Base-by-base conservation (phyloP, 2,797 vertebrate genomes). In the Microtus obscurus region DNA sequence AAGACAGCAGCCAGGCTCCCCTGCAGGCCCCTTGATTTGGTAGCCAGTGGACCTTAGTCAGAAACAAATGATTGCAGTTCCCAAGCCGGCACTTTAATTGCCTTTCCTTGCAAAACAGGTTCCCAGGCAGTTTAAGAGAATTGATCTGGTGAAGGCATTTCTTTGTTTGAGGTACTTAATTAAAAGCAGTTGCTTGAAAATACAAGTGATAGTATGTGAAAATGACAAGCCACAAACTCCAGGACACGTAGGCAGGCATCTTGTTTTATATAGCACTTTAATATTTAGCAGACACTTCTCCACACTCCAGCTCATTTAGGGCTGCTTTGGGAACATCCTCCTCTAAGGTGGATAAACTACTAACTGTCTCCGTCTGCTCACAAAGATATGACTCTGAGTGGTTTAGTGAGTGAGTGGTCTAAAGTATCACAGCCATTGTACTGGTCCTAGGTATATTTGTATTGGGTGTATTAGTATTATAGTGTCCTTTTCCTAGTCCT, bases 61-160 rank as follows among this genome's bases (percentile, higher is more conserved):
- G 93, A 96, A 67, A 85, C 40, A 94, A 92, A 92, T 83, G 16
- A 91, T 48, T 94, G 53, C 6, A 29, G 78, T 90, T 93, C 90
- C 21, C 12, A 37, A 86, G 21, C 37, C 45, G 61, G 74, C 0
- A 14, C 63, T 95, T 94, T 95, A 92, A 71, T 91, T 91, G 93
- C 79, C 69, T 95, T 89, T 92, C 59, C 34, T 93, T 79, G 61
- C 56, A 90, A 95, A 97, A 89, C 86, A 87, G 51, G 10, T 77
- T 95, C 9, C 23, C 29, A 45, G 59, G 90, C 88, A 59, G 86
- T 95, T 95, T 90, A 91, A 95, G 71, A 88, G 88, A 96, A 96
- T 95, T 4, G 9, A 90, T 97, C 78, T 34, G 19, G 34, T 1
- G 2, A 90, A 96, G 51, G 73, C 31, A 76, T 95, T 91, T 96